Conservation (phyloP, 2,113 vertebrate species). For the Ceyx cyanopectus region DNA sequence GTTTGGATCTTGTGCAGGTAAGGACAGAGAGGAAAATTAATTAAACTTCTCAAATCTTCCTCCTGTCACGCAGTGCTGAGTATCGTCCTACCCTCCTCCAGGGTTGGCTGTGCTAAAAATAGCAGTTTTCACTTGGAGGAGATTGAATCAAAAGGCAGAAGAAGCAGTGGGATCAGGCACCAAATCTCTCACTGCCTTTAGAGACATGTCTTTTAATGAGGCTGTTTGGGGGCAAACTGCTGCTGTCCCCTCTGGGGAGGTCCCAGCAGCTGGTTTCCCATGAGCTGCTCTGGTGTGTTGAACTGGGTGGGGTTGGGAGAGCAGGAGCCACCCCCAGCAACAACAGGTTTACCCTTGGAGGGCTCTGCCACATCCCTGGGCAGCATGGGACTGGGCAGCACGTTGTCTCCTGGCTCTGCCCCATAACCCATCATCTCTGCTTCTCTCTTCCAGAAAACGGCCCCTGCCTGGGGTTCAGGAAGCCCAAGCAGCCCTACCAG, state of each 20-base stretch:
- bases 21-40: background rate
- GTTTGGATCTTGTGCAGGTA: background rate
- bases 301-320: background rate
- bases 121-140: background rate
- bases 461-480: constrained; percentile 93
- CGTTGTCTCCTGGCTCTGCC: background rate
- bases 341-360: background rate
- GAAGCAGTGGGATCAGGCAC: background rate
- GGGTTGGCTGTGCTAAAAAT: background rate
- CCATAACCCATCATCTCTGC: background rate
- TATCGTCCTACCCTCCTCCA: background rate
- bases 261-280: accelerated
- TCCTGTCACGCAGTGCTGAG: accelerated
- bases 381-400: accelerated
- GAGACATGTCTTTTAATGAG: background rate
- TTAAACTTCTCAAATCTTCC: background rate
- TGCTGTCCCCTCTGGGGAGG: background rate
- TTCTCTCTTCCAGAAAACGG: constrained; percentile 84
- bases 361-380: background rate
- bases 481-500: constrained; percentile 93
- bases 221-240: background rate
- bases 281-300: background rate
- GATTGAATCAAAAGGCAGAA: background rate
- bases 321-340: background rate
- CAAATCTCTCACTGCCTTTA: accelerated